These are phyloP conservation scores for Danionella cerebrum DNA, from an alignment of 2,113 vertebrate species.

Conservation along the genomic window DNA sequence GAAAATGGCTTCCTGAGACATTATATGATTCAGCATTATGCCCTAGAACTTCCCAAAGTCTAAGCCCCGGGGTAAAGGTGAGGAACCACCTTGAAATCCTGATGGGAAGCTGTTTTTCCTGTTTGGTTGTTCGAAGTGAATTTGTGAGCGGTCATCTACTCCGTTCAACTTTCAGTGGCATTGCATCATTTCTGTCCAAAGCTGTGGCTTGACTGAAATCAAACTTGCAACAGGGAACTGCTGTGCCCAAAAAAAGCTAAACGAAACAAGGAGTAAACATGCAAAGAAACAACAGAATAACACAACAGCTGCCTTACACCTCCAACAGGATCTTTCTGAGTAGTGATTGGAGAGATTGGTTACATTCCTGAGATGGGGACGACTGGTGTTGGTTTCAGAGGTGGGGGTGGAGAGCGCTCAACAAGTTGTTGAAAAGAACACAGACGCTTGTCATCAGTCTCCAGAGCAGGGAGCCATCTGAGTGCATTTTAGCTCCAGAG, in stretches of 20 bases:
- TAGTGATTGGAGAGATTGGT: slow-evolving; percentile 60
- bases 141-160: slow-evolving; percentile 24
- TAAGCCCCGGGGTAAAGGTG: slow-evolving; percentile 44
- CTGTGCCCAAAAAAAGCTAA: slow-evolving; percentile 40
- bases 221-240: too few species aligned
- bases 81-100: slow-evolving; percentile 18
- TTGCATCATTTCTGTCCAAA: slow-evolving; percentile 22
- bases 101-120: slow-evolving; percentile 12
- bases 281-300: slow-evolving; percentile 33
- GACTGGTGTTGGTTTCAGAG: slow-evolving; percentile 25
- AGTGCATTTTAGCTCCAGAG: slow-evolving; percentile 76
- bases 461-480: slow-evolving; percentile 78
- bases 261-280: too few species aligned
- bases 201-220: too few species aligned
- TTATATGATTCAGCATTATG: slow-evolving; percentile 63
- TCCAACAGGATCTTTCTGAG: slow-evolving; percentile 53
- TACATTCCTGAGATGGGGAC: slow-evolving; percentile 80
- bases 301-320: slow-evolving; percentile 60
- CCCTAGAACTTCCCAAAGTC: slow-evolving; percentile 47
- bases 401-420: slow-evolving; percentile 58
- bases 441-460: slow-evolving; percentile 88
- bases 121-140: neutral
- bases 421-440: slow-evolving; percentile 93
- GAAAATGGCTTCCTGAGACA: slow-evolving; percentile 75
- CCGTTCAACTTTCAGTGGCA: slow-evolving; percentile 48